A percentile compares a stretch with the other conserved stretches of the same genome.
These are phyloP conservation scores for Thunnus thynnus DNA, from an alignment of 2,113 vertebrate species.

Conservation along the genomic window DNA sequence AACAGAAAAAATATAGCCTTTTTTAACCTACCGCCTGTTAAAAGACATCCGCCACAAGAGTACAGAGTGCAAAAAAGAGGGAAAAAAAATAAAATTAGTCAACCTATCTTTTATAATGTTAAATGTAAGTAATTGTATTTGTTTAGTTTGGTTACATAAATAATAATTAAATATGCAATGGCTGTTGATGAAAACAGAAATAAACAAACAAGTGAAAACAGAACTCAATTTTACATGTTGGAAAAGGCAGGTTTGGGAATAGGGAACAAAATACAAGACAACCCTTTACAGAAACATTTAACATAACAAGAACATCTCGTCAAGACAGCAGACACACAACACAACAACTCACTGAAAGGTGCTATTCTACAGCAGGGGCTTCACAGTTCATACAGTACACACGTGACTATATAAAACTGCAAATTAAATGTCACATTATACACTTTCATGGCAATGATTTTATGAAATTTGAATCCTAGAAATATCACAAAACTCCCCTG, in stretches of 20 bases:
- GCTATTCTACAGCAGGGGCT: slow-evolving; percentile 29
- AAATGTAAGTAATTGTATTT: not conserved
- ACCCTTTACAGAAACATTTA: not conserved
- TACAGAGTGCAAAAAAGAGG: not conserved
- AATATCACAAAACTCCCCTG: slow-evolving; percentile 2
- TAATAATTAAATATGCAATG: not conserved
- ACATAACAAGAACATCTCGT: not conserved
- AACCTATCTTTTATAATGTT: not conserved
- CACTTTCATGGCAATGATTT: not conserved
- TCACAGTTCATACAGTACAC: not conserved
- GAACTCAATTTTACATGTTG: not conserved
- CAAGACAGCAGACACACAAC: not conserved
- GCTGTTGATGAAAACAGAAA: not conserved
- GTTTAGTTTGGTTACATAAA: not conserved
- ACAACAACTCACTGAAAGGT: not conserved
- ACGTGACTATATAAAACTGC: not conserved
- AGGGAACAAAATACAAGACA: not conserved
- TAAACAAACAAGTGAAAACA: not conserved
- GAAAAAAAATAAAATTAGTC: slow-evolving; percentile 11
- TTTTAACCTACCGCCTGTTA: slow-evolving; percentile 67
- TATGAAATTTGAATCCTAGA: not conserved
- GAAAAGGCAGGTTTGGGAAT: not conserved
- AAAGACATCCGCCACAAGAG: slow-evolving; percentile 2
- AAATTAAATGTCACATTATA: not conserved
- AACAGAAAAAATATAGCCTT: not conserved